These are phyloP conservation scores for Hydrochoerus hydrochaeris DNA, from an alignment of 2,113 vertebrate species.

Conservation along the genomic window DNA sequence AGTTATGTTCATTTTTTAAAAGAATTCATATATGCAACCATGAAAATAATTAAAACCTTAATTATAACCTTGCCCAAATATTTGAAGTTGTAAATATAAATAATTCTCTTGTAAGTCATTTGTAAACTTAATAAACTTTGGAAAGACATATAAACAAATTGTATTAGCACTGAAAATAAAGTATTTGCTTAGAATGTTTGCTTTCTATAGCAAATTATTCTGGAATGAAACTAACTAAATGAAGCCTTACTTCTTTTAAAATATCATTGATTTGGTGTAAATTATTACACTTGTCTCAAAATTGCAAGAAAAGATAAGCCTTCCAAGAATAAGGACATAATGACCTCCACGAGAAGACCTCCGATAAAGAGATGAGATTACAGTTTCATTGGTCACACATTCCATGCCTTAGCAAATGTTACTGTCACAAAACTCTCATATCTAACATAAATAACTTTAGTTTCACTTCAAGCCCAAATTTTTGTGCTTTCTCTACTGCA, in stretches of 20 bases:
- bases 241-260: not conserved
- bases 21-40: not conserved
- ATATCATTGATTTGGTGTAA: not conserved
- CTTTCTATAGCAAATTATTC: constrained; percentile 2
- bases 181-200: constrained; percentile 29
- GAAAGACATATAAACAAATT: not conserved
- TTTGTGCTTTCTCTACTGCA: not conserved
- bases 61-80: not conserved
- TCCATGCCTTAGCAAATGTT: constrained; percentile 30
- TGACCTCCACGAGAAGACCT: constrained; percentile 27
- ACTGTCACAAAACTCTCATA: constrained; percentile 38
- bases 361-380: not conserved
- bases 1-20: not conserved
- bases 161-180: constrained; percentile 32
- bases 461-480: constrained; percentile 45
- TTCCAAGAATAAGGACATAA: not conserved
- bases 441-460: constrained; percentile 49
- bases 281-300: not conserved
- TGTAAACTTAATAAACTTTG: constrained; percentile 38
- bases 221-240: constrained; percentile 41
- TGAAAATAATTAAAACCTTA: not conserved
- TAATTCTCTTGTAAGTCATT: constrained; percentile 27
- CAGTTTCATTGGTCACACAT: constrained; percentile 15
- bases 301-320: constrained; percentile 54
- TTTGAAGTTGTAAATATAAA: not conserved